phyloP scores from a whole-genome alignment of 2,888 invertebrate genomes.

The Clunio marinus region DNA sequence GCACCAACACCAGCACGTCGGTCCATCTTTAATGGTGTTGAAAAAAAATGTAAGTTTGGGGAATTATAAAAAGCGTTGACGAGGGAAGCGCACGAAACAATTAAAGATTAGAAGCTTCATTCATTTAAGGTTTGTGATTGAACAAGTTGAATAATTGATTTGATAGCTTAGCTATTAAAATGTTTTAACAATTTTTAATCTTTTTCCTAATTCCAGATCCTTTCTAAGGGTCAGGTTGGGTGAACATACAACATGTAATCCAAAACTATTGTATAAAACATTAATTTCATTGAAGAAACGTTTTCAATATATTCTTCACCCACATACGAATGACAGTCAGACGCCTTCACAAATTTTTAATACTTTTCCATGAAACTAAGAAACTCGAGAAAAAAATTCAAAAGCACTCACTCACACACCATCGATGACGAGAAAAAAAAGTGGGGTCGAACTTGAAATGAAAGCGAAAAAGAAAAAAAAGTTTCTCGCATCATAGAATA shows the following conservation, averaged over 20 bases:
- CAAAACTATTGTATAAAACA: too few species aligned
- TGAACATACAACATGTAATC: too few species aligned
- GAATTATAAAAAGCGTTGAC: background rate
- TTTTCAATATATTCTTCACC: background rate
- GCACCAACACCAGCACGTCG: slow-evolving; percentile 32
- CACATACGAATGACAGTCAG: background rate
- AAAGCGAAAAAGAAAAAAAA: slow-evolving; percentile 43
- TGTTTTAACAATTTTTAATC: too few species aligned
- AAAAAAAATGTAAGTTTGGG: slow-evolving; percentile 26
- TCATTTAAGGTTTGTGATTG: too few species aligned
- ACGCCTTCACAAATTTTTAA: background rate
- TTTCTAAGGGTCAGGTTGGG: too few species aligned
- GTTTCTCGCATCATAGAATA: slow-evolving; percentile 39
- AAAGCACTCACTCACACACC: slow-evolving; percentile 40
- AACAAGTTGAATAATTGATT: too few species aligned
- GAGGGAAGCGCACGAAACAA: too few species aligned
- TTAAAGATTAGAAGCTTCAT: too few species aligned
- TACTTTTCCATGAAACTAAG: slow-evolving; percentile 8
- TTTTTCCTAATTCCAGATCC: too few species aligned
- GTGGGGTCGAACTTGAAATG: slow-evolving; percentile 46
- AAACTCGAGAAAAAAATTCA: slow-evolving; percentile 36
- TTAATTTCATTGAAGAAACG: background rate
- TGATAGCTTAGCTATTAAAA: too few species aligned
- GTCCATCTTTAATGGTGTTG: slow-evolving; percentile 37
- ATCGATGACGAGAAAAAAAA: slow-evolving; percentile 39